Evolutionary conservation across 2,888 invertebrate species (phyloP).

Genomic region (Spodoptera exigua): DNA sequence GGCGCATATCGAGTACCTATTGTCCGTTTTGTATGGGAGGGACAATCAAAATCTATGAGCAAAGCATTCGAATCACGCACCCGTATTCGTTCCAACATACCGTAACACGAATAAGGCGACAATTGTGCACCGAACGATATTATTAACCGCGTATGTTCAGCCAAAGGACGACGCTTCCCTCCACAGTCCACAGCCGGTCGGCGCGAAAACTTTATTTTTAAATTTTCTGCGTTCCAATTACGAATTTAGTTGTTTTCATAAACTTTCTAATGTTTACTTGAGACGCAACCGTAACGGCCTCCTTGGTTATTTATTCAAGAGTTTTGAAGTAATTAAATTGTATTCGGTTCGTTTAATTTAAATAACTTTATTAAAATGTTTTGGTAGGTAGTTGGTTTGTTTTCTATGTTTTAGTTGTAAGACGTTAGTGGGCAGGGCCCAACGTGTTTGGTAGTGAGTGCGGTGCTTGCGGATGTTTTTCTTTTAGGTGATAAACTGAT

Average conservation of each 20-base stretch:
- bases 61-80: constrained; percentile 81
- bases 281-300: constrained; percentile 62
- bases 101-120: constrained; percentile 85
- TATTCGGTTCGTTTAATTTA: constrained; percentile 79
- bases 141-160: constrained; percentile 77
- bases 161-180: constrained; percentile 77
- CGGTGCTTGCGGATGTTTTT: constrained; percentile 26
- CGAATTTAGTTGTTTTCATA: constrained; percentile 54
- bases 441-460: constrained; percentile 68
- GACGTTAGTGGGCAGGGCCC: constrained; percentile 68
- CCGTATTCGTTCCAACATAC: constrained; percentile 87
- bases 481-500: constrained; percentile 61
- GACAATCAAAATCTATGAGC: constrained; percentile 76
- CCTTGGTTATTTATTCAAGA: constrained; percentile 67
- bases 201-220: constrained; percentile 58
- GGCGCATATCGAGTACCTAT: constrained; percentile 81
- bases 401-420: constrained; percentile 78
- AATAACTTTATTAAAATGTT: constrained; percentile 78
- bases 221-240: constrained; percentile 60
- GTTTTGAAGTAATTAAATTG: constrained; percentile 72
- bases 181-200: constrained; percentile 22
- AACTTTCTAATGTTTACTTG: constrained; percentile 73
- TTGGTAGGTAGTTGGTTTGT: constrained; percentile 69
- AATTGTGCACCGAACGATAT: constrained; percentile 73
- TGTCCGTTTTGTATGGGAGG: constrained; percentile 78